phyloP scores from a whole-genome alignment of 2,797 vertebrate species.

The Tragopan temminckii region DNA sequence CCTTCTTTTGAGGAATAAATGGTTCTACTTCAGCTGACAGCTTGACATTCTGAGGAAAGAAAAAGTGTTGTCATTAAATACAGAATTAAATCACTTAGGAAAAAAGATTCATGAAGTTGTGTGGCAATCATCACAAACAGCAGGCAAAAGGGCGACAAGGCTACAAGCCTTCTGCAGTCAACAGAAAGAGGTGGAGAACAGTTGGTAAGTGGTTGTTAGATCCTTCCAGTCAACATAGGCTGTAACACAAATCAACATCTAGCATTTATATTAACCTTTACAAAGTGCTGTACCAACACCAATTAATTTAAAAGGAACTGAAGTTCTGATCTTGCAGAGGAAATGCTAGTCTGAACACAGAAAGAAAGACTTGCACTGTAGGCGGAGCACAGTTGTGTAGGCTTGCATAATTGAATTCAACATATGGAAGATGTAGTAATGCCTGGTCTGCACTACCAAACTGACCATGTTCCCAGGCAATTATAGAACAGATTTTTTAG shows the following conservation, averaged over 20 bases:
- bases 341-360: background rate
- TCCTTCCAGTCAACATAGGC: background rate
- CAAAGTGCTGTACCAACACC: background rate
- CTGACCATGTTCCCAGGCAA: slow-evolving; percentile 25
- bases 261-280: slow-evolving; percentile 42
- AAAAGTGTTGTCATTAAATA: slow-evolving; percentile 11
- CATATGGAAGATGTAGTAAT: slow-evolving; percentile 47
- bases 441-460: slow-evolving; percentile 13
- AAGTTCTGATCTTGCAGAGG: slow-evolving; percentile 17
- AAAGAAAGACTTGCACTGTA: background rate
- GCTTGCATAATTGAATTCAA: slow-evolving; percentile 17
- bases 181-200: background rate
- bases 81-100: background rate
- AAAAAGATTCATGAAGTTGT: background rate
- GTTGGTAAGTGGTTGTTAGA: background rate
- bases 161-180: background rate
- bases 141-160: background rate
- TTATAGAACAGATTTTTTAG: background rate
- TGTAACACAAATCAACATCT: background rate
- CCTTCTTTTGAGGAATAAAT: slow-evolving; percentile 98
- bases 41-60: slow-evolving; percentile 91
- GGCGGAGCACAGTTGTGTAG: background rate
- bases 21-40: slow-evolving; percentile 98
- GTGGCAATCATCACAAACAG: background rate
- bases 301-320: slow-evolving; percentile 18